Percentiles rank a stretch among this genome's conserved stretches.
These are phyloP conservation scores for Equus przewalskii DNA, from an alignment of 2,113 vertebrate species.

Conservation along the genomic window DNA sequence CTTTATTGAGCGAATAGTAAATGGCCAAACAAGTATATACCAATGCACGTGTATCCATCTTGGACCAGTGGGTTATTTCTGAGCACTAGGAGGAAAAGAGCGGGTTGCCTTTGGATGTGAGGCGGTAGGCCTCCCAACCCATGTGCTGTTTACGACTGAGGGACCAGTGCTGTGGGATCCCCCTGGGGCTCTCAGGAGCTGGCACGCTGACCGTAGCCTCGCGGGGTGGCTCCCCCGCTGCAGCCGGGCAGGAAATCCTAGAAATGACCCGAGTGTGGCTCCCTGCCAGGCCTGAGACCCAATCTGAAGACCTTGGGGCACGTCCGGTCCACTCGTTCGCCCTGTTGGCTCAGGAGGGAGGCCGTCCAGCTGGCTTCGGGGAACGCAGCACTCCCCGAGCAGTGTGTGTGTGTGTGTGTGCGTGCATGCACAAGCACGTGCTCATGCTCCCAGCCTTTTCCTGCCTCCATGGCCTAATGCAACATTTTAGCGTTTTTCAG, in stretches of 20 bases:
- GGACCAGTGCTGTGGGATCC: neutral
- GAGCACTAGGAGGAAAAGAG: neutral
- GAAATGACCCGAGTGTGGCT: conserved; percentile 65
- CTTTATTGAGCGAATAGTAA: neutral
- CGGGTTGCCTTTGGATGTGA: neutral
- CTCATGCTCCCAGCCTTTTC: neutral
- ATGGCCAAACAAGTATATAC: too few relatives aligned
- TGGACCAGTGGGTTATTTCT: neutral
- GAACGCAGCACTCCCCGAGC: neutral
- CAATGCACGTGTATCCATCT: neutral
- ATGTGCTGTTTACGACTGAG: neutral
- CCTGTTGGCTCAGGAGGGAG: neutral
- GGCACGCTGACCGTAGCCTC: neutral
- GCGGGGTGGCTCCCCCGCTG: neutral
- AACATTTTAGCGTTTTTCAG: neutral
- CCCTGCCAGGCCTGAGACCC: conserved; percentile 71
- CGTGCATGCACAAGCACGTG: neutral
- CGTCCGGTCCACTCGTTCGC: conserved; percentile 67
- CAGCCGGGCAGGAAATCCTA: conserved; percentile 61
- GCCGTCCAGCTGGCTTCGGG: neutral
- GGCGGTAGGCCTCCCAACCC: neutral
- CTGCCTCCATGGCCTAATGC: neutral
- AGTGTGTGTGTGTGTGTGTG: neutral
- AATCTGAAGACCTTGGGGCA: conserved; percentile 65
- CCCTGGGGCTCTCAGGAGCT: neutral